Base-by-base conservation (phyloP, 2,797 vertebrate species). In the Craterocephalus amniculus region DNA sequence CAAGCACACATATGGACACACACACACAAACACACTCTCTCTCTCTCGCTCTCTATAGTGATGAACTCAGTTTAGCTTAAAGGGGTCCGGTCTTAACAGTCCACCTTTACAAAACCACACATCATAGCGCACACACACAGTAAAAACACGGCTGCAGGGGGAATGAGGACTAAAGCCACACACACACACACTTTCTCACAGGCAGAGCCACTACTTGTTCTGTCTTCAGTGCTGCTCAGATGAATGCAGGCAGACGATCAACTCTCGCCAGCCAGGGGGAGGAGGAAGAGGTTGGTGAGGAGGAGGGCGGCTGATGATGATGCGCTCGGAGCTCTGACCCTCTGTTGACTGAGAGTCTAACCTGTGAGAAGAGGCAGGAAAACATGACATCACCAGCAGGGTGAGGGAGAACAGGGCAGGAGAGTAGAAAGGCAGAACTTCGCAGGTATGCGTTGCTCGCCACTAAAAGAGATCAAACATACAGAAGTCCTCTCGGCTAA, bases 321-420 rank as follows among this genome's bases (percentile, higher is more conserved):
- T 74, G 63, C 52, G 71, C 65, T 32, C 36, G 77, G 78, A 61
- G 64, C 72, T 56, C 60, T 78, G 81, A 87, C 86, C 81, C 83
- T 79, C 80, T 81, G 78, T 59, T 80, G 81, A 87, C 66, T 82
- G 76, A 85, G 81, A 81, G 66, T 83, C 76, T 76, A 89, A 91
- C 87, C 91, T 91, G 84, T 70, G 72, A 67, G 72, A 52, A 55
- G 78, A 88, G 83, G 48, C 58, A 87, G 70, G 69, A 76, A 84
- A 90, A 89, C 80, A 87, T 80, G 83, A 88, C 81, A 90, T 80
- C 79, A 34, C 20, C 74, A 54, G 77, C 60, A 36, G 61, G 73
- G 48, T 6, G 68, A 80, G 70, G 32, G 43, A 5, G 38, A 40
- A 40, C n/a, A 36, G 43, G 34, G 18, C n/a, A 31, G 24, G 31